These are phyloP conservation scores for Andrena bucephala DNA, from an alignment of 2,888 invertebrate species.

Conservation along the genomic window DNA sequence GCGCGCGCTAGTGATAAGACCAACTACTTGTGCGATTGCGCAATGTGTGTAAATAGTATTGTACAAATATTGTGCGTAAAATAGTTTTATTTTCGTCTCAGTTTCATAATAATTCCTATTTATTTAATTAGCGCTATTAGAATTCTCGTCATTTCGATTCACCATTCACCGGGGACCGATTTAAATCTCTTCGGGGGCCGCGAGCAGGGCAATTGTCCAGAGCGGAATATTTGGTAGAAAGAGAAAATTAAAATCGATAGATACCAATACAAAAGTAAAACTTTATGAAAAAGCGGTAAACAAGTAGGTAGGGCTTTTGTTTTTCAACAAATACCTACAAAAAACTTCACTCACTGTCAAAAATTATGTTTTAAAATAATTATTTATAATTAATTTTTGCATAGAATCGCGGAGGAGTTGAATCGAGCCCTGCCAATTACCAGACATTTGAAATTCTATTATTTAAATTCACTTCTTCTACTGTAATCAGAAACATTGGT, in stretches of 20 bases:
- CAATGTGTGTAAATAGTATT: conserved; percentile 52
- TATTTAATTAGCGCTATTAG: conserved; percentile 48
- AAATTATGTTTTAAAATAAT: too few relatives aligned
- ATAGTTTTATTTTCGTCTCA: neutral
- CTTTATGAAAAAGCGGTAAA: too few relatives aligned
- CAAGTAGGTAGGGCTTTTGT: too few relatives aligned
- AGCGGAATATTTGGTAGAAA: too few relatives aligned
- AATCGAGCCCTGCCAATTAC: too few relatives aligned
- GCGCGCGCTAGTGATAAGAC: conserved; percentile 29
- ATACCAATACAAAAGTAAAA: too few relatives aligned
- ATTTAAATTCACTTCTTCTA: neutral
- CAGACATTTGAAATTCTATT: neutral
- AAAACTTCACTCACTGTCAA: too few relatives aligned
- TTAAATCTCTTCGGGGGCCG: too few relatives aligned
- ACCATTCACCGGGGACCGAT: neutral
- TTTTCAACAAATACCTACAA: too few relatives aligned
- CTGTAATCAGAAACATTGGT: neutral
- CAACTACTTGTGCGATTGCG: neutral
- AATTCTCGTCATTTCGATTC: neutral
- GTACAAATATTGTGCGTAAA: conserved; percentile 35
- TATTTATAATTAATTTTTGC: neutral
- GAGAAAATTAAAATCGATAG: too few relatives aligned
- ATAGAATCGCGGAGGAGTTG: too few relatives aligned
- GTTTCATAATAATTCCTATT: conserved; percentile 37
- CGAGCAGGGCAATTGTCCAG: too few relatives aligned